Conservation (phyloP, 2,113 vertebrate species). For the Chamaea fasciata region DNA sequence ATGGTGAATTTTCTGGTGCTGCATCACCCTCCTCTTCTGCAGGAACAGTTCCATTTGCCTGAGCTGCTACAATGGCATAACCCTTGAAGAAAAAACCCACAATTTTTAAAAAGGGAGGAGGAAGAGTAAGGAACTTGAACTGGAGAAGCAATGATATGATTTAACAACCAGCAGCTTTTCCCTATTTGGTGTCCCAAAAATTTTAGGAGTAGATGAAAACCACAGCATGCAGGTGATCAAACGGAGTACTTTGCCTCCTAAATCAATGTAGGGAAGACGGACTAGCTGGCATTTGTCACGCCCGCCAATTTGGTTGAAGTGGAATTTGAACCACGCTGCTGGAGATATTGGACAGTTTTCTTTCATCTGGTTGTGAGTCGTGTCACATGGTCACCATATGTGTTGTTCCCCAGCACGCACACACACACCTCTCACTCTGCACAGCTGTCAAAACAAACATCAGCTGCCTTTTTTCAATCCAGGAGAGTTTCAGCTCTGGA, state of each 20-base stretch:
- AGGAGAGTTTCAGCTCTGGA: constrained; percentile 26
- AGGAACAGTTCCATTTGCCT: background rate
- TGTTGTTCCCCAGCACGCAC: constrained; percentile 8
- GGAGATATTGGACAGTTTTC: constrained; percentile 64
- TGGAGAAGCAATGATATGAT: constrained; percentile 5
- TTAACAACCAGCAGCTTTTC: constrained; percentile 33
- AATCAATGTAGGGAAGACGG: background rate
- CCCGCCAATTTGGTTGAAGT: constrained; percentile 50
- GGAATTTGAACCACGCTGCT: constrained; percentile 60
- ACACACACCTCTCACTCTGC: constrained; percentile 37
- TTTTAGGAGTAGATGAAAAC: constrained; percentile 33
- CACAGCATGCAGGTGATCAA: constrained; percentile 44
- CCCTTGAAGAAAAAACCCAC: background rate
- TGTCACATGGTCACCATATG: constrained; percentile 67
- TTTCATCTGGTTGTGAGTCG: constrained; percentile 62
- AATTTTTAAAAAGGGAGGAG: background rate
- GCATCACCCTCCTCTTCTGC: background rate
- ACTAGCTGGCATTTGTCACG: constrained; percentile 61
- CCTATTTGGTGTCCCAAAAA: background rate
- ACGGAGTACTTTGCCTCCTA: constrained; percentile 10
- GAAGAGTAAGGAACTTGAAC: background rate
- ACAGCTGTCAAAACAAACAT: constrained; percentile 70
- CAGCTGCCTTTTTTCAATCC: constrained; percentile 54
- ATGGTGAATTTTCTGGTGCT: background rate
- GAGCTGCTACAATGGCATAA: background rate